Evolutionary conservation across 2,113 vertebrate genomes (phyloP).

Genomic region (Trochalopteron elliotii): DNA sequence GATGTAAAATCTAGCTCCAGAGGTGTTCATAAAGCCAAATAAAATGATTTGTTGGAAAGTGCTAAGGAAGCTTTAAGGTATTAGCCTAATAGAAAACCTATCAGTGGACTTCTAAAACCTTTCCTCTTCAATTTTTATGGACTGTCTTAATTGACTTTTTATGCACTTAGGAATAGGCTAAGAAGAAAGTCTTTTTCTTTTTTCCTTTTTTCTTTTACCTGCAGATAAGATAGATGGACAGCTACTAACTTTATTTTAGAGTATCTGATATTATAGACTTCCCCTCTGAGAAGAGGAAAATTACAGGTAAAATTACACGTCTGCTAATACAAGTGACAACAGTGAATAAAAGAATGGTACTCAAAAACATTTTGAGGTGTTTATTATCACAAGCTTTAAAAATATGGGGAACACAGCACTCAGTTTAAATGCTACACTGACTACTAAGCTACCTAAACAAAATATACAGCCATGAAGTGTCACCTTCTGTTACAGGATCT

Average conservation of each 20-base stretch:
- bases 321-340: background rate
- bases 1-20: background rate
- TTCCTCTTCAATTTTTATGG: constrained; percentile 55
- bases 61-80: constrained; percentile 41
- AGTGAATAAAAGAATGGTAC: background rate
- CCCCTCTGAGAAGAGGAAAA: background rate
- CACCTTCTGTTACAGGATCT: background rate
- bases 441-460: background rate
- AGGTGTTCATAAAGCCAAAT: constrained; percentile 44
- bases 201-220: background rate
- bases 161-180: constrained; percentile 21
- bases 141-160: constrained; percentile 61
- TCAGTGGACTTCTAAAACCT: constrained; percentile 37
- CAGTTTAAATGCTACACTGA: background rate
- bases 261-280: background rate
- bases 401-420: background rate
- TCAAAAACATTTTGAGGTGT: background rate
- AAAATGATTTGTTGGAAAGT: constrained; percentile 18
- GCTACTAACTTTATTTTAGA: constrained; percentile 6
- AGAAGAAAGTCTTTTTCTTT: background rate
- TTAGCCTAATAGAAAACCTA: constrained; percentile 55
- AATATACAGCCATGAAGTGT: background rate
- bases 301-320: background rate
- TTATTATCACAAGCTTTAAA: background rate
- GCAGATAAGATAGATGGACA: background rate